Evolutionary conservation across 2,113 vertebrate genomes (phyloP).

Genomic region (Sinocyclocheilus maitianheensis): DNA sequence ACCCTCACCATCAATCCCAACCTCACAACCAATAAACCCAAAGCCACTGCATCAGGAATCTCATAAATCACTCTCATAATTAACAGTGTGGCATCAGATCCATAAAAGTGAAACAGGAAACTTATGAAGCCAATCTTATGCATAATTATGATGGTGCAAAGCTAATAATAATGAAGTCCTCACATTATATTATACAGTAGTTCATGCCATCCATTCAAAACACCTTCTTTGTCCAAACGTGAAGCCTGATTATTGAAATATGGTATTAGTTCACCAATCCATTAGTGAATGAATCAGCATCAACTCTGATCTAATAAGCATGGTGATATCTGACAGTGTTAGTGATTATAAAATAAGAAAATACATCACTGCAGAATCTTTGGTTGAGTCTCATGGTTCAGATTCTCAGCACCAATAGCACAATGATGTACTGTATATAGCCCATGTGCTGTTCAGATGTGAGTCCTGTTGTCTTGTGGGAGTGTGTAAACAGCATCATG

Average conservation of each 20-base stretch:
- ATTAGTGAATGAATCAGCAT: neutral
- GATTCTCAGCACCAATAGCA: neutral
- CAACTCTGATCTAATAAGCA: neutral
- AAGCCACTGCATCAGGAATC: constrained; percentile 4
- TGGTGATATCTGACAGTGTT: neutral
- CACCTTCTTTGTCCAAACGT: neutral
- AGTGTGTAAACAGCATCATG: neutral
- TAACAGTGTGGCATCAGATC: constrained; percentile 1
- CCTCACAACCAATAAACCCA: constrained; percentile 32
- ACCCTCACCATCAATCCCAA: neutral
- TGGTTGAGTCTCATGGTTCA: neutral
- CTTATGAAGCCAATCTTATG: neutral
- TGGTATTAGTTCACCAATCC: neutral
- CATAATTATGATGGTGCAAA: neutral
- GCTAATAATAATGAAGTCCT: neutral
- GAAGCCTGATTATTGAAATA: neutral
- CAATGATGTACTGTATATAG: neutral
- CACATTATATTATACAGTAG: no score
- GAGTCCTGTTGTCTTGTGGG: neutral
- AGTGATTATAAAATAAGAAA: neutral
- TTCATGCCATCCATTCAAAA: neutral
- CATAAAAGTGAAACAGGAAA: neutral
- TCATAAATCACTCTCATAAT: neutral
- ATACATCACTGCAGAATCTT: neutral
- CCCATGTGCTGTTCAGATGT: neutral